Conservation (phyloP, 2,888 invertebrate species). For the Drosophila prolongata region DNA sequence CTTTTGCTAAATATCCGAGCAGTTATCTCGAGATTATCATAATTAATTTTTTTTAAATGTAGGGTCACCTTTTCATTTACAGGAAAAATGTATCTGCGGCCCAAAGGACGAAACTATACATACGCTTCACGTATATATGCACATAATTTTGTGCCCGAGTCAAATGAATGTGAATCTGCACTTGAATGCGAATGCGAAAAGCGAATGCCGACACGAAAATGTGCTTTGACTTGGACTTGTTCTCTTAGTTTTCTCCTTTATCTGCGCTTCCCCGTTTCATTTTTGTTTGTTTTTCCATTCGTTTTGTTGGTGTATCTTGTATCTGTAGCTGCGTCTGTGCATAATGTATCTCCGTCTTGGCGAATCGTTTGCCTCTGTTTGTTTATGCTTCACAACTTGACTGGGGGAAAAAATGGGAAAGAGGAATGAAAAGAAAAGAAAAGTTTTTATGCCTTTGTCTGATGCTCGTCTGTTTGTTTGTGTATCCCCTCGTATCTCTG, state of each 20-base stretch:
- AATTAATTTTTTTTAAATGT: slow-evolving; percentile 3
- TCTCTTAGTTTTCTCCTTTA: slow-evolving; percentile 28
- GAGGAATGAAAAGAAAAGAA: slow-evolving; percentile 30
- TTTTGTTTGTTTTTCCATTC: slow-evolving; percentile 33
- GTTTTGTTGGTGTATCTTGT: slow-evolving; percentile 41
- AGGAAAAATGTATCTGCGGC: slow-evolving; percentile 23
- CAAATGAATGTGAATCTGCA: slow-evolving; percentile 51
- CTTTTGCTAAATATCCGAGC: neutral
- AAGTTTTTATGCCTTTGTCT: slow-evolving; percentile 66
- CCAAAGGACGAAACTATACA: slow-evolving; percentile 24
- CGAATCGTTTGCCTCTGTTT: slow-evolving; percentile 38
- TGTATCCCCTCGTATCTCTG: slow-evolving; percentile 33
- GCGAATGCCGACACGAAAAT: slow-evolving; percentile 52
- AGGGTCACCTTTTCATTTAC: slow-evolving; percentile 1
- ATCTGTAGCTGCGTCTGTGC: slow-evolving; percentile 64
- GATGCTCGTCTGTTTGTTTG: slow-evolving; percentile 36
- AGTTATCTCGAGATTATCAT: neutral
- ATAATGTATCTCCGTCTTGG: slow-evolving; percentile 72
- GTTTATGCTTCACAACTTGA: slow-evolving; percentile 42
- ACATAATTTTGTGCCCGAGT: slow-evolving; percentile 60
- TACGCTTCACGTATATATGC: slow-evolving; percentile 43
- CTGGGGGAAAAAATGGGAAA: slow-evolving; percentile 12
- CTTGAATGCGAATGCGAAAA: slow-evolving; percentile 48
- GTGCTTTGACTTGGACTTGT: slow-evolving; percentile 43
- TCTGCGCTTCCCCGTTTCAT: slow-evolving; percentile 20